phyloP scores from a whole-genome alignment of 2,113 vertebrate genomes.

The Protobothrops mucrosquamatus region DNA sequence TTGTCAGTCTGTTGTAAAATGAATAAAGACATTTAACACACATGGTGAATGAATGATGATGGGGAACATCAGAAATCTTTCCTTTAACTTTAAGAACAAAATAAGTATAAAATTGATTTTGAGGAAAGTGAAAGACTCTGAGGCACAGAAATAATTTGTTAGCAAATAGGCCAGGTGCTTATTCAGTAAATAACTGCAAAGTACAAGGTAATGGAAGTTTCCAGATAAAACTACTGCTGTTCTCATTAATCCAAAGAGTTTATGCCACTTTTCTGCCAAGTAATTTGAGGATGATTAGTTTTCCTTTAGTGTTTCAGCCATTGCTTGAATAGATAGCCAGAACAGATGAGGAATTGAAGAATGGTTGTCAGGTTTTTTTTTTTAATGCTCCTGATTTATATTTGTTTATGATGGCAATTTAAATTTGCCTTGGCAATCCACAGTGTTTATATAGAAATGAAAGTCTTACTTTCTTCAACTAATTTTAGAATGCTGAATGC shows the following conservation, averaged over 20 bases:
- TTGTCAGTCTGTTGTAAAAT: background rate
- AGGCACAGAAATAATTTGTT: background rate
- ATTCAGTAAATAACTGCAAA: background rate
- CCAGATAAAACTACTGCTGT: background rate
- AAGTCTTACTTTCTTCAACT: background rate
- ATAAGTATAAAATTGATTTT: background rate
- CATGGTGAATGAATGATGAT: background rate
- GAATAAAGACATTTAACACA: background rate
- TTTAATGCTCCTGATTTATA: background rate
- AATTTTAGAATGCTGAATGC: background rate
- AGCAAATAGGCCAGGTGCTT: background rate
- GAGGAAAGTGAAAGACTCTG: background rate
- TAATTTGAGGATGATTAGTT: background rate
- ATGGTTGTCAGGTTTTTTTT: background rate
- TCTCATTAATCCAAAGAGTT: background rate
- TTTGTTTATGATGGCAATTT: background rate
- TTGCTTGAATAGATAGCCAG: background rate
- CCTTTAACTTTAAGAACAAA: background rate
- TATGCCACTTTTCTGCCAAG: background rate
- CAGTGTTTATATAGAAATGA: background rate
- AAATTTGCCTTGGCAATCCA: background rate
- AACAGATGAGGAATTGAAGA: background rate
- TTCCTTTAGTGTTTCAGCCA: background rate
- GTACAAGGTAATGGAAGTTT: background rate
- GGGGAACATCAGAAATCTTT: background rate